phyloP scores from a whole-genome alignment of 1,140 invertebrate genomes.

The Cylas formicarius region DNA sequence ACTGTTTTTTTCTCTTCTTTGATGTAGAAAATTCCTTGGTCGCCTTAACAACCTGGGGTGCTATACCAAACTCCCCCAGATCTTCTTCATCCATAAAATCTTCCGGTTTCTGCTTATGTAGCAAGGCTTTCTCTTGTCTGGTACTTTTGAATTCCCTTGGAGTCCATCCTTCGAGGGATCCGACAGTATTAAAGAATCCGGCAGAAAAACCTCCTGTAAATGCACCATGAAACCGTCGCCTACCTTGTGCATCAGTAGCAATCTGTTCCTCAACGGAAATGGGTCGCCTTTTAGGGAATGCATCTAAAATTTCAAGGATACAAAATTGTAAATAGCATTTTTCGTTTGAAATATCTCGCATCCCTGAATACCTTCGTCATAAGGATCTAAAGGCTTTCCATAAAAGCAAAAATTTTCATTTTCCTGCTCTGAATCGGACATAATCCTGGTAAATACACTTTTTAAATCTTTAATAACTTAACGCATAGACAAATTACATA shows the following conservation, averaged over 20 bases:
- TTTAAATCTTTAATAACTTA: constrained; percentile 34
- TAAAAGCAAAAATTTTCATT: constrained; percentile 62
- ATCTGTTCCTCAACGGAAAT: constrained; percentile 82
- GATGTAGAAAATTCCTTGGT: constrained; percentile 60
- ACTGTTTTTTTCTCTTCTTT: constrained; percentile 46
- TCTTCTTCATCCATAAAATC: constrained; percentile 99
- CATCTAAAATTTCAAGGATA: constrained; percentile 51
- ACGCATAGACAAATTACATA: constrained; percentile 75
- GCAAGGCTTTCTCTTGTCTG: constrained; percentile 55
- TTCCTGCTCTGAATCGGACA: constrained; percentile 43
- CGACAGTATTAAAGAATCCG: constrained; percentile 96
- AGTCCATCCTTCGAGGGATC: constrained; percentile 90
- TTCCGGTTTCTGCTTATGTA: constrained; percentile 59
- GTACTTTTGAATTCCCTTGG: constrained; percentile 91
- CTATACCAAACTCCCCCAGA: constrained; percentile 89
- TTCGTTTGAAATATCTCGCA: no score
- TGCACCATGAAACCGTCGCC: constrained; percentile 93
- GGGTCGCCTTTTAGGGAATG: constrained; percentile 71
- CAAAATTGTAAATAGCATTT: constrained; percentile 10
- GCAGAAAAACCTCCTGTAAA: constrained; percentile 99
- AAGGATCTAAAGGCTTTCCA: constrained; percentile 67
- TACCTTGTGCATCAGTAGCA: constrained; percentile 82
- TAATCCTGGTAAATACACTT: constrained; percentile 10
- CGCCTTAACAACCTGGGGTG: constrained; percentile 74
- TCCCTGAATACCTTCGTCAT: constrained; percentile 82